phyloP scores from a whole-genome alignment of 2,797 vertebrate genomes.

The Champsocephalus gunnari region DNA sequence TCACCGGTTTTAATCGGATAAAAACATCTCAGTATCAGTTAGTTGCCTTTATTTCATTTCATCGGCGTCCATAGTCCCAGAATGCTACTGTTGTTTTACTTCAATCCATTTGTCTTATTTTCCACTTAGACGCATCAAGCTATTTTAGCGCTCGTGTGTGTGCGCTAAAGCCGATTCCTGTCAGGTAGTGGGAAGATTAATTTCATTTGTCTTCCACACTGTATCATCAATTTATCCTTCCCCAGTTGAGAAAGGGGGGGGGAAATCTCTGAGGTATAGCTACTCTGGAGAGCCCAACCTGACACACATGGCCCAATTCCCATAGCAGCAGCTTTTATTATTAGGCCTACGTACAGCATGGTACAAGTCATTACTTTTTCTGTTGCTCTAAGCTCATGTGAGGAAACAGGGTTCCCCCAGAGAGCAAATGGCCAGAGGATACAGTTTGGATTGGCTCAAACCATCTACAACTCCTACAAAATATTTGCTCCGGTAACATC shows the following conservation, averaged over 20 bases:
- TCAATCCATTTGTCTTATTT: slow-evolving; percentile 75
- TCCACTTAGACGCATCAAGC: slow-evolving; percentile 70
- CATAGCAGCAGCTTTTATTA: slow-evolving; percentile 88
- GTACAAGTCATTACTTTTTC: slow-evolving; percentile 89
- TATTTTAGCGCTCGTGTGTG: slow-evolving; percentile 52
- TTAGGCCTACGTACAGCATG: slow-evolving; percentile 82
- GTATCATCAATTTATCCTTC: slow-evolving; percentile 88
- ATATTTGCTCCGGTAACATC: slow-evolving; percentile 82
- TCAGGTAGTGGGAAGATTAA: slow-evolving; percentile 86
- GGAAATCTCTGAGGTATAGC: slow-evolving; percentile 81
- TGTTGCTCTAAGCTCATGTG: slow-evolving; percentile 86
- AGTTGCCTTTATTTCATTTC: slow-evolving; percentile 65
- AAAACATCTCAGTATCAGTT: slow-evolving; percentile 59
- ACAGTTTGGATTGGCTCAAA: slow-evolving; percentile 82
- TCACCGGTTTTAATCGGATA: slow-evolving; percentile 65
- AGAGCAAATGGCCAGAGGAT: slow-evolving; percentile 80
- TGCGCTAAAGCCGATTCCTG: slow-evolving; percentile 76
- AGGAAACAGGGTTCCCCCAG: slow-evolving; percentile 82
- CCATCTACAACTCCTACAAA: slow-evolving; percentile 77
- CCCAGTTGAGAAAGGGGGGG: slow-evolving; percentile 72
- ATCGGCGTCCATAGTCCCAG: slow-evolving; percentile 52
- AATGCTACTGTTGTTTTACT: slow-evolving; percentile 69
- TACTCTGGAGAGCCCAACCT: slow-evolving; percentile 85
- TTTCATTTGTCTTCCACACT: slow-evolving; percentile 87
- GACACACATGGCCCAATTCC: slow-evolving; percentile 86